Evolutionary conservation across 2,888 invertebrate genomes (phyloP).

Genomic region (Microctonus aethiopoides): DNA sequence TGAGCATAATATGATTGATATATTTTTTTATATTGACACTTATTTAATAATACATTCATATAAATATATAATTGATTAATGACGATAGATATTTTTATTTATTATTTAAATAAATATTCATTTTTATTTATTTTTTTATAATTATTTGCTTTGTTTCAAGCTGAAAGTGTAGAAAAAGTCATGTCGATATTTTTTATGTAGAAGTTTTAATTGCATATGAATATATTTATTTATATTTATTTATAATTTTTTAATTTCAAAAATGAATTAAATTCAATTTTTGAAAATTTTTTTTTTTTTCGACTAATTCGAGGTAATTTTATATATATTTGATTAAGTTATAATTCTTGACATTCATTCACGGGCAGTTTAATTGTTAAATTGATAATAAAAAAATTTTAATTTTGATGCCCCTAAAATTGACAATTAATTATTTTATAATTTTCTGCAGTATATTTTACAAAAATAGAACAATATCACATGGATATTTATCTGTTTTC

Average conservation of each 20-base stretch:
- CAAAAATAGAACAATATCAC: constrained; percentile 48
- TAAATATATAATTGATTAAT: background rate
- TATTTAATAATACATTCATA: background rate
- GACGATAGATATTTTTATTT: constrained; percentile 1
- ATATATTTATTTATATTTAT: background rate
- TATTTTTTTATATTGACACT: background rate
- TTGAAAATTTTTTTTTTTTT: background rate
- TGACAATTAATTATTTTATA: background rate
- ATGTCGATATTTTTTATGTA: too few species aligned
- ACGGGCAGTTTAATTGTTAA: background rate
- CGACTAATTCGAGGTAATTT: too few species aligned
- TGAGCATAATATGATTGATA: background rate
- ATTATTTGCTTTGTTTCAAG: background rate
- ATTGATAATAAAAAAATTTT: too few species aligned
- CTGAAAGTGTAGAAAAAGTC: background rate
- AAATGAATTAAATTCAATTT: background rate
- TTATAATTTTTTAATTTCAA: too few species aligned
- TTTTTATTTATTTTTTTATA: background rate
- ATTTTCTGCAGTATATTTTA: too few species aligned
- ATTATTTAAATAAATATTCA: background rate
- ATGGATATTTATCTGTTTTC: background rate
- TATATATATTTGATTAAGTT: too few species aligned
- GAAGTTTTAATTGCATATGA: too few species aligned
- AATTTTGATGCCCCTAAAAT: background rate
- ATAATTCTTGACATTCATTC: too few species aligned